A percentile compares a stretch with the other conserved stretches of the same genome.
Evolutionary conservation across 2,113 vertebrate species (phyloP).

Genomic region (Poecile atricapillus): DNA sequence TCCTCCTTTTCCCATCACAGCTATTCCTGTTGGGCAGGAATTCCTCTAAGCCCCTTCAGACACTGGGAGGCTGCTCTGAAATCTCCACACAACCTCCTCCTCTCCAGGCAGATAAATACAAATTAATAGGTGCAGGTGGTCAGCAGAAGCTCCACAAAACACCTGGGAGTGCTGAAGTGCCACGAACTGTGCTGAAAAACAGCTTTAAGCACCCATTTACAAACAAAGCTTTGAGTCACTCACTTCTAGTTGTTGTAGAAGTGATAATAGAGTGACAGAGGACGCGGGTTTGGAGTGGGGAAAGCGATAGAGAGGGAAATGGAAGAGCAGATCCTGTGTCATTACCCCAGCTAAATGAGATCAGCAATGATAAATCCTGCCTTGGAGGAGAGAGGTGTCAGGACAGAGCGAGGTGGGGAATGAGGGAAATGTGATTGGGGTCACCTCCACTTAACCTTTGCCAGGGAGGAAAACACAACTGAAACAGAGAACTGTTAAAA

Average conservation of each 20-base stretch:
- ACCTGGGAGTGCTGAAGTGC: rapidly evolving
- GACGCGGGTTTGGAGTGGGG: neutral
- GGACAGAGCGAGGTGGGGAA: neutral
- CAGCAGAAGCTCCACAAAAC: neutral
- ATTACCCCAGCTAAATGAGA: neutral
- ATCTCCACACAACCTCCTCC: neutral
- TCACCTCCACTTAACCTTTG: neutral
- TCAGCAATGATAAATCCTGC: neutral
- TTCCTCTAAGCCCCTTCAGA: neutral
- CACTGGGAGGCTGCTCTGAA: neutral
- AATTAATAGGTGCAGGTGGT: neutral
- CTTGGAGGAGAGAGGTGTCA: neutral
- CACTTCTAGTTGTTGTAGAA: rapidly evolving
- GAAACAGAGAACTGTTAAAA: neutral
- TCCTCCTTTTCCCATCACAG: neutral
- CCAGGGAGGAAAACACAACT: neutral
- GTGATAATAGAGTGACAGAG: neutral
- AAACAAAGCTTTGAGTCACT: neutral
- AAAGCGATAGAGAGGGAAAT: neutral
- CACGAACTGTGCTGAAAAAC: neutral
- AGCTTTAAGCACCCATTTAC: neutral
- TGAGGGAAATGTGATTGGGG: constrained; percentile 13
- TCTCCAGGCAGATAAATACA: no score
- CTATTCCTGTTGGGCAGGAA: neutral
- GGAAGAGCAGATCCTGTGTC: neutral